Conservation (phyloP, 2,888 invertebrate species). For the Callosobruchus maculatus region DNA sequence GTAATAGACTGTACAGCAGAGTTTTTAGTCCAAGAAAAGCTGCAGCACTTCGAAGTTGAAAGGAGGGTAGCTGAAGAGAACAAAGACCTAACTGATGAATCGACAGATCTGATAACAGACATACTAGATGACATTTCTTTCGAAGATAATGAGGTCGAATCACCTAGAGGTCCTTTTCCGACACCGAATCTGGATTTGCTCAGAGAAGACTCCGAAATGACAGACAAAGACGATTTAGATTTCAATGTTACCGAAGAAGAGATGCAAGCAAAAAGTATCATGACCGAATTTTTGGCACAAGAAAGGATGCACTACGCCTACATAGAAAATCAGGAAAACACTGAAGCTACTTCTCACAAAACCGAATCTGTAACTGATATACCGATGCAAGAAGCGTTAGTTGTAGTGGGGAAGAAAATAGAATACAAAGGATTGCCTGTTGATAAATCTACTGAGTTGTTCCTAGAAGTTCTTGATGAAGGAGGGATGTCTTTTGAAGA, state of each 20-base stretch:
- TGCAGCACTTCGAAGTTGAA: neutral
- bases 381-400: too few species aligned
- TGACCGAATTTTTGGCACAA: neutral
- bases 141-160: neutral
- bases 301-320: neutral
- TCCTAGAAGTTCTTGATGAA: constrained; percentile 34
- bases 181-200: neutral
- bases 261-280: neutral
- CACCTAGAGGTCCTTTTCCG: neutral
- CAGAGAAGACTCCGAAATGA: neutral
- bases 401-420: too few species aligned
- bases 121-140: neutral
- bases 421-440: too few species aligned
- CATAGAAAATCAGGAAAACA: constrained; percentile 21
- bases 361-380: too few species aligned
- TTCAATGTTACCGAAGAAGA: neutral
- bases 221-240: neutral
- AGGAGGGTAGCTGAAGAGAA: neutral
- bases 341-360: too few species aligned
- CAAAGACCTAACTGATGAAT: neutral
- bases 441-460: constrained; percentile 24
- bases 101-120: neutral
- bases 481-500: constrained; percentile 29
- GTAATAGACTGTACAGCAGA: neutral
- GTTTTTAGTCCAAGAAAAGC: neutral